These are phyloP conservation scores for Hydrocynus forskahlii DNA, from an alignment of 2,797 vertebrate species.

Conservation along the genomic window DNA sequence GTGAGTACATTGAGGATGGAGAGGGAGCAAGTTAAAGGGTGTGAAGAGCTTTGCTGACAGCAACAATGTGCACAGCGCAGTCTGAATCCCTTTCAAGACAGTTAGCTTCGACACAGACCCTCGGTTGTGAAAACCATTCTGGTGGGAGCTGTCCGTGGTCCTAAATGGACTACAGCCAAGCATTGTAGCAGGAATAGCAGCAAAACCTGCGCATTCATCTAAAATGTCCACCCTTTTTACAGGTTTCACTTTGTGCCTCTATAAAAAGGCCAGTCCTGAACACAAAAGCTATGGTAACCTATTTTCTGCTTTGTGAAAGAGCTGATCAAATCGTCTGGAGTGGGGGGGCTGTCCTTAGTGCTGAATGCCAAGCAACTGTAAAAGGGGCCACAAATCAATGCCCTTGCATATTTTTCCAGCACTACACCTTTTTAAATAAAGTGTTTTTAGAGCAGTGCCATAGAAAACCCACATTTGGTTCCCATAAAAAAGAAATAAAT, in stretches of 20 bases:
- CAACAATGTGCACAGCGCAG: not conserved
- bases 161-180: slow-evolving; percentile 37
- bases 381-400: slow-evolving; percentile 7
- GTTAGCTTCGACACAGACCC: not conserved
- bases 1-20: slow-evolving; percentile 19
- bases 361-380: slow-evolving; percentile 55
- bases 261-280: slow-evolving; percentile 13
- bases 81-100: not conserved
- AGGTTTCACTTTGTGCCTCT: slow-evolving; percentile 21
- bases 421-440: not conserved
- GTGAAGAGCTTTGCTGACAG: slow-evolving; percentile 1
- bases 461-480: not conserved
- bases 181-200: slow-evolving; percentile 18
- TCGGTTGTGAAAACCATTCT: slow-evolving; percentile 5
- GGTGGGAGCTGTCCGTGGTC: slow-evolving; percentile 46
- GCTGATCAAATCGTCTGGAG: not conserved
- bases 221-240: slow-evolving; percentile 15
- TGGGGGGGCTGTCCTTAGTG: not conserved
- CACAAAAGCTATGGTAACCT: not conserved
- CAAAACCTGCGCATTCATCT: slow-evolving; percentile 23
- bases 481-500: no score
- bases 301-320: not conserved
- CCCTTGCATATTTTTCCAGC: not conserved
- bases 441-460: not conserved
- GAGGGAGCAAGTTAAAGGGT: not conserved